A percentile compares a stretch with the other conserved stretches of the same genome.
phyloP scores from a whole-genome alignment of 2,888 invertebrate species.

The Rhamnusium bicolor region DNA sequence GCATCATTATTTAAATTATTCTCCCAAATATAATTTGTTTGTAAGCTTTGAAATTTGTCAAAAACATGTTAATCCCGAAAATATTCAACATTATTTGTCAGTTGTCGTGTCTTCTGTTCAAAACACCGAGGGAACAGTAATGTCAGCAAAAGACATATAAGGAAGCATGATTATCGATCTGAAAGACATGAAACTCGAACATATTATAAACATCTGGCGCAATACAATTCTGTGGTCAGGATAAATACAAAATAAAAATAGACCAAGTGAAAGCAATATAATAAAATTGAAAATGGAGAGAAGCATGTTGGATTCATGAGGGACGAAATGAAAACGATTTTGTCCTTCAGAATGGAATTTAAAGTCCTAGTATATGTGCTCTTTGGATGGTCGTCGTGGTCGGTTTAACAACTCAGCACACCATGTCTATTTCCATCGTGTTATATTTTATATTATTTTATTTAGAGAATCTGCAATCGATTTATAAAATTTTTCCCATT shows the following conservation, averaged over 20 bases:
- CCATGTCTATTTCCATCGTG: background rate
- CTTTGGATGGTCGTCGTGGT: background rate
- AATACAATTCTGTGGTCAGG: slow-evolving; percentile 32
- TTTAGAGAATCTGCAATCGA: background rate
- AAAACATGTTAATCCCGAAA: slow-evolving; percentile 5
- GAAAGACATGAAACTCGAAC: background rate
- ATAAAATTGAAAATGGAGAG: slow-evolving; percentile 49
- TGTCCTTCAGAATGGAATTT: slow-evolving; percentile 9
- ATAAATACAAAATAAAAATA: slow-evolving; percentile 50
- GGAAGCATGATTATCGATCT: background rate
- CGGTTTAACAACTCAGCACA: slow-evolving; percentile 15
- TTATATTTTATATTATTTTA: background rate
- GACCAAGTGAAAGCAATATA: slow-evolving; percentile 45
- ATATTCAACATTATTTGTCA: slow-evolving; percentile 4
- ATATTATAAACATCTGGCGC: slow-evolving; percentile 42
- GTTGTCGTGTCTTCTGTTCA: background rate
- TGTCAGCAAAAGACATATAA: background rate
- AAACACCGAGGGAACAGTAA: slow-evolving; percentile 17
- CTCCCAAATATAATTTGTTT: background rate
- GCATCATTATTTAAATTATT: background rate
- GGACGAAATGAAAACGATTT: background rate
- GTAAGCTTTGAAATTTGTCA: slow-evolving; percentile 4
- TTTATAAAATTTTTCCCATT: background rate
- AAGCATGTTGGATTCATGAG: background rate
- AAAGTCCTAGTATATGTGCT: background rate